Evolutionary conservation across 2,113 vertebrate genomes (phyloP).

Genomic region (Phaethon lepturus): DNA sequence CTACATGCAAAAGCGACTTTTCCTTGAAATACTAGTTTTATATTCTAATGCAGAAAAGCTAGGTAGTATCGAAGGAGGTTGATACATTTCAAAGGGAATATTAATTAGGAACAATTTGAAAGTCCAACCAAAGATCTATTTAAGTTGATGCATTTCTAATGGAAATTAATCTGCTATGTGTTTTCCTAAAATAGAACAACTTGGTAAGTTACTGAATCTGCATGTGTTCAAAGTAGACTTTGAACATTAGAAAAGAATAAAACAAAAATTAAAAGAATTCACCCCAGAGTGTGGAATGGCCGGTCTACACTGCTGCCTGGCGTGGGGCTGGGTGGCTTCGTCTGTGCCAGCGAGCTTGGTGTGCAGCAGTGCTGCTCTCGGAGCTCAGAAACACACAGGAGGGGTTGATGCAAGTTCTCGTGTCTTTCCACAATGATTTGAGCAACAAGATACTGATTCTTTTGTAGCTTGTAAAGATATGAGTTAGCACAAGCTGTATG

Average conservation of each 20-base stretch:
- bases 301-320: rapidly evolving
- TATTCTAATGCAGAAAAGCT: neutral
- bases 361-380: neutral
- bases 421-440: neutral
- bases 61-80: neutral
- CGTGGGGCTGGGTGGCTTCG: neutral
- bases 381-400: neutral
- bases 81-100: conserved; percentile 22
- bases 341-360: neutral
- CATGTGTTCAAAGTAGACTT: neutral
- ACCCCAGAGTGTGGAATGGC: neutral
- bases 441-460: neutral
- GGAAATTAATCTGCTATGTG: neutral
- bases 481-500: neutral
- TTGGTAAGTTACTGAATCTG: neutral
- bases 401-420: neutral
- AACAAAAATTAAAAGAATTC: neutral
- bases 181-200: neutral
- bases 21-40: neutral
- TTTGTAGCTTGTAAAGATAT: rapidly evolving
- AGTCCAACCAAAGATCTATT: neutral
- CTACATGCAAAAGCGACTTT: neutral
- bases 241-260: neutral
- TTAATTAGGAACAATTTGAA: conserved; percentile 23
- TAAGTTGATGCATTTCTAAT: conserved; percentile 16